Percentiles rank a stretch among this genome's conserved stretches.
phyloP scores from a whole-genome alignment of 2,888 invertebrate species.

The Mongoloraphidia duomilia region DNA sequence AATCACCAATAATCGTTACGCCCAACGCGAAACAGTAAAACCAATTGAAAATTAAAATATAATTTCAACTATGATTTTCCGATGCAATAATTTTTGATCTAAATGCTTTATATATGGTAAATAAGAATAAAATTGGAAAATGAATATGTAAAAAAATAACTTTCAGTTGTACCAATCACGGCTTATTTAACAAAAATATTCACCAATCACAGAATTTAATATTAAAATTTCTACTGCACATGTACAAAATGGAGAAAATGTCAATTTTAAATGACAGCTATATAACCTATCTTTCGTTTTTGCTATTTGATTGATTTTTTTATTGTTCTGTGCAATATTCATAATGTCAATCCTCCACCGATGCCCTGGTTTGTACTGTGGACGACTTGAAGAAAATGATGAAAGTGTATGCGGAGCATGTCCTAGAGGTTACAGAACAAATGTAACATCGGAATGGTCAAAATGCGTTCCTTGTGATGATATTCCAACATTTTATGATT shows the following conservation, averaged over 20 bases:
- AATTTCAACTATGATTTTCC: neutral
- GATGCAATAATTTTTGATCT: neutral
- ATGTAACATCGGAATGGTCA: slow-evolving; percentile 60
- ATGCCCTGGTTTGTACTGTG: slow-evolving; percentile 82
- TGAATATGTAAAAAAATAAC: neutral
- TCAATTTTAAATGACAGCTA: neutral
- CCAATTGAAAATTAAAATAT: neutral
- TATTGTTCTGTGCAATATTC: too few relatives aligned
- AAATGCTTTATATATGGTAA: neutral
- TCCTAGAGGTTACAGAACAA: slow-evolving; percentile 66
- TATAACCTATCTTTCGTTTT: neutral
- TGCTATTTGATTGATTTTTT: neutral
- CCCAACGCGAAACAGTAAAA: too few relatives aligned
- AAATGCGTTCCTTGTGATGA: slow-evolving; percentile 65
- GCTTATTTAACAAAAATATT: slow-evolving; percentile 5
- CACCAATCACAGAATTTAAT: slow-evolving; percentile 2
- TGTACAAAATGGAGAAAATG: too few relatives aligned
- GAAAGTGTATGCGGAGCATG: slow-evolving; percentile 79
- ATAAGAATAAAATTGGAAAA: neutral
- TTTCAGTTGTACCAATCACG: neutral
- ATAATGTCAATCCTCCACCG: neutral
- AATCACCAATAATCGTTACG: too few relatives aligned
- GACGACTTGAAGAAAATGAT: slow-evolving; percentile 51
- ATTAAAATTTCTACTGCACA: too few relatives aligned
- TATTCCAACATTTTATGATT: slow-evolving; percentile 71